These are phyloP conservation scores for Phaonia tiefii DNA, from an alignment of 2,888 invertebrate species.

Conservation along the genomic window DNA sequence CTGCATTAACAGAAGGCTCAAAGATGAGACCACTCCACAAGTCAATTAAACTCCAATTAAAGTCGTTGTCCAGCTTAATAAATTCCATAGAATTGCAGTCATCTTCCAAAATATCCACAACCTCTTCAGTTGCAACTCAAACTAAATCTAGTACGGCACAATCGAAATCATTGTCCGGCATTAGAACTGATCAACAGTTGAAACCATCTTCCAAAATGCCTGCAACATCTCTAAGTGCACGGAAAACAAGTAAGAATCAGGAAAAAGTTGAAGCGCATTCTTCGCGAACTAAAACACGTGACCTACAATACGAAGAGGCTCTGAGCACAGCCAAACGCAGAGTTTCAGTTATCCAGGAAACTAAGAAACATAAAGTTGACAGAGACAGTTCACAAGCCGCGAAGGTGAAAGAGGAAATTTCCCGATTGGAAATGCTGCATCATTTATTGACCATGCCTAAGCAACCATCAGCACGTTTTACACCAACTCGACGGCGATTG, in stretches of 20 bases:
- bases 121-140: background rate
- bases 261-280: background rate
- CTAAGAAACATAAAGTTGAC: background rate
- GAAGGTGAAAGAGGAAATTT: constrained; percentile 25
- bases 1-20: background rate
- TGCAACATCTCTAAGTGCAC: background rate
- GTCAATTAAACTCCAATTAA: too few species aligned
- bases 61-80: too few species aligned
- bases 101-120: background rate
- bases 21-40: background rate
- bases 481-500: constrained; percentile 1
- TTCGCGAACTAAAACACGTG: background rate
- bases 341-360: background rate
- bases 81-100: background rate
- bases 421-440: constrained; percentile 21
- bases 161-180: background rate
- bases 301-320: background rate
- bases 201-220: background rate
- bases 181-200: background rate
- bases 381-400: constrained; percentile 10
- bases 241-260: background rate
- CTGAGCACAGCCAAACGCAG: background rate
- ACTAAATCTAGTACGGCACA: too few species aligned
- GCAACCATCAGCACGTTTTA: background rate
- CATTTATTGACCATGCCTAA: constrained; percentile 40